Evolutionary conservation across 2,888 invertebrate species (phyloP), one percentile per base, ranked within the genome.

Genomic region (Cerastoderma edule): DNA sequence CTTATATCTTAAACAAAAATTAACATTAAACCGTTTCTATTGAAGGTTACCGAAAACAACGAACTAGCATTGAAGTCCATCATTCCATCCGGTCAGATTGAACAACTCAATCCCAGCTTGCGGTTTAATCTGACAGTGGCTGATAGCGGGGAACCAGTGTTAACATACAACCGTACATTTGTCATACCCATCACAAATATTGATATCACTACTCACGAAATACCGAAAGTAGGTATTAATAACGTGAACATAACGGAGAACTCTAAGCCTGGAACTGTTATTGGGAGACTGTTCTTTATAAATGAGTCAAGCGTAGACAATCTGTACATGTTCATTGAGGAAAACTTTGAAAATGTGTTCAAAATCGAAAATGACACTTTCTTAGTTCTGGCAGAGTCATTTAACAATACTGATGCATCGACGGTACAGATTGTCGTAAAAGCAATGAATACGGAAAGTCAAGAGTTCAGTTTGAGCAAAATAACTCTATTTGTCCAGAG

Each of bases 71-170:
- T 86, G 56, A 74, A 60, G 16, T 32, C 68, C n/a, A 6, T 65
- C 0, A 72, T 88, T 28, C 85, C 88, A 5, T 5, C 48, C 28
- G 63, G 65, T 8, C 39, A 75, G 10, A 63, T 85, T 13, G 71
- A 80, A 32, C 68, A 63, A 27, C 57, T 72, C 6, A 73, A 72
- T 57, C 86, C 87, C 6, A 75, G 77, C 27, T 30, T 88, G 5
- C 67, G 50, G n/a, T 70, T 88, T 22, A 81, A 71, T 2, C 30
- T 88, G 13, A 70, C 56, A 30, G 86, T 80, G 0, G 75, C 81
- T 19, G 88, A 88, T 68, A 87, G 76, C 71, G 87, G 87, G 0
- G 70, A 80, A 27, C 85, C 85, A 1, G 33, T 72, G 22, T 53
- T 83, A 28, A 76, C 74, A 8, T 44, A 77, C 27, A 71, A 68